These are phyloP conservation scores for Archocentrus centrarchus DNA, from an alignment of 2,113 vertebrate species.

Conservation along the genomic window DNA sequence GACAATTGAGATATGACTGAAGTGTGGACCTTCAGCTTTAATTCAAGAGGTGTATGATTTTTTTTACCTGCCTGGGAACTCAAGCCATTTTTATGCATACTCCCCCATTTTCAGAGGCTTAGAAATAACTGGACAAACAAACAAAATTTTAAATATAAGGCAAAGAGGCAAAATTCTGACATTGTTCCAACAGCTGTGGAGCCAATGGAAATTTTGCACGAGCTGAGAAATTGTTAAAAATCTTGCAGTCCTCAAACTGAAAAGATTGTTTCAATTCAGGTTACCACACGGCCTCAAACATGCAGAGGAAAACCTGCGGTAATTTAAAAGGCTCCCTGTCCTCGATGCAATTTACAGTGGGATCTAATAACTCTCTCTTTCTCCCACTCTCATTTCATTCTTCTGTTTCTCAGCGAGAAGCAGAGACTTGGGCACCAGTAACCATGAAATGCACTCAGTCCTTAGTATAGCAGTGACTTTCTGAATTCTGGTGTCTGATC, in stretches of 20 bases:
- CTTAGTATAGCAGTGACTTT: slow-evolving; percentile 20
- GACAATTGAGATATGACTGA: neutral
- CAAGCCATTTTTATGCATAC: too few relatives aligned
- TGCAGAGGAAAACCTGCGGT: neutral
- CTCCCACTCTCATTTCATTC: slow-evolving; percentile 25
- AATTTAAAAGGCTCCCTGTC: slow-evolving; percentile 37
- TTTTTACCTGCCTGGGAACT: neutral
- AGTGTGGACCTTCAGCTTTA: neutral
- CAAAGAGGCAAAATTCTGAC: rapidly evolving
- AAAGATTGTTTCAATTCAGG: slow-evolving; percentile 4
- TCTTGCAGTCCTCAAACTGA: neutral
- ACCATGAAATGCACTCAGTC: slow-evolving; percentile 27
- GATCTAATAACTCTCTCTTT: slow-evolving; percentile 39
- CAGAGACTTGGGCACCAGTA: slow-evolving; percentile 16
- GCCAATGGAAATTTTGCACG: neutral
- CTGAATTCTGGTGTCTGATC: slow-evolving; percentile 28
- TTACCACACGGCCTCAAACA: neutral
- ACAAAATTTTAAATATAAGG: neutral
- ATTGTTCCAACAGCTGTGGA: neutral
- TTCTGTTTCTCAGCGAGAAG: slow-evolving; percentile 22
- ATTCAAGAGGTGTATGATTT: neutral
- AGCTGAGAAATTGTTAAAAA: slow-evolving; percentile 1
- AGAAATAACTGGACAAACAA: neutral
- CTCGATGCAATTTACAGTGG: slow-evolving; percentile 27
- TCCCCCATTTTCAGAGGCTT: neutral